These are phyloP conservation scores for Nymphalis io DNA, from an alignment of 1,140 invertebrate genomes.

Conservation along the genomic window DNA sequence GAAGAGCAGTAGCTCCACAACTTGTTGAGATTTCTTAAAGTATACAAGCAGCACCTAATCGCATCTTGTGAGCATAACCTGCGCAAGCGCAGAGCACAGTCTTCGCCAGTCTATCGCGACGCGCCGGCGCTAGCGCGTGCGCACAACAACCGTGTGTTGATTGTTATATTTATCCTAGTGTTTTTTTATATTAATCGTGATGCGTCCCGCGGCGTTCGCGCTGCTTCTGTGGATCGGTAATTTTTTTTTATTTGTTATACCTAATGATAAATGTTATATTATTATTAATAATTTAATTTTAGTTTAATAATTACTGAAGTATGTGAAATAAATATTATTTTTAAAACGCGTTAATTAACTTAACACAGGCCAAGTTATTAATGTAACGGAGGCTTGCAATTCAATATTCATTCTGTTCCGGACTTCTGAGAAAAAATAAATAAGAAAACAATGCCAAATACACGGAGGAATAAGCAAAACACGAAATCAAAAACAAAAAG, in stretches of 20 bases:
- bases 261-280: not conserved
- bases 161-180: conserved; percentile 2
- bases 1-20: no score
- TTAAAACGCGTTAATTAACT: no score
- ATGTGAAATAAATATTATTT: no score
- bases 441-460: no score
- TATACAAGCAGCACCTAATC: not conserved
- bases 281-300: not conserved
- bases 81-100: not conserved
- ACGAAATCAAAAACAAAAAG: no score
- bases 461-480: no score
- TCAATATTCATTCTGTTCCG: no score
- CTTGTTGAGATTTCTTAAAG: no score
- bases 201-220: conserved; percentile 32
- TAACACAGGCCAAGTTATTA: no score
- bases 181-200: conserved; percentile 24
- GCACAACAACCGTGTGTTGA: not conserved
- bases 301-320: not conserved
- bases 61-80: not conserved
- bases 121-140: conserved; percentile 28
- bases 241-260: not conserved
- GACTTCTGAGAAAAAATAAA: no score
- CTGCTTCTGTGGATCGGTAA: conserved; percentile 29
- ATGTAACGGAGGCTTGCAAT: no score
- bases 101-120: conserved; percentile 14